A percentile compares a stretch with the other conserved stretches of the same genome.
Evolutionary conservation across 2,888 invertebrate genomes (phyloP).

Genomic region (Pollenia labialis): DNA sequence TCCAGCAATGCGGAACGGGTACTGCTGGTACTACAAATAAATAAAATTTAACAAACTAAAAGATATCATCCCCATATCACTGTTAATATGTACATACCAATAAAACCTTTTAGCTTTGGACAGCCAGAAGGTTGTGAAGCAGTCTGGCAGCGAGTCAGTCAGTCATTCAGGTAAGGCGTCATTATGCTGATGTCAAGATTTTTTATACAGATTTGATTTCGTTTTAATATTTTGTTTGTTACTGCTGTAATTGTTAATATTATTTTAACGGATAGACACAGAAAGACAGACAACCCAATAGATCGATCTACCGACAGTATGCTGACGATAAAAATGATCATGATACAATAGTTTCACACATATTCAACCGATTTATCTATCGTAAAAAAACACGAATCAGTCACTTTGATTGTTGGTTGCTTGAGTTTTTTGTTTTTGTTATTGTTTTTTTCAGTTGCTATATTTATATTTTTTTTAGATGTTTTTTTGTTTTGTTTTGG

Average conservation of each 20-base stretch:
- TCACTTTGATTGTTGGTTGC: conserved; percentile 57
- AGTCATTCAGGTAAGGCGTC: conserved; percentile 65
- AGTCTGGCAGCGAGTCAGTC: conserved; percentile 34
- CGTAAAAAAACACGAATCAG: conserved; percentile 45
- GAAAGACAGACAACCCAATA: conserved; percentile 36
- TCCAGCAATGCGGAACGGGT: too few relatives aligned
- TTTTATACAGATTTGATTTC: conserved; percentile 62
- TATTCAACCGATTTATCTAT: conserved; percentile 54
- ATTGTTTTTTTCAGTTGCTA: conserved; percentile 48
- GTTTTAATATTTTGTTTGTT: conserved; percentile 46
- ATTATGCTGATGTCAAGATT: conserved; percentile 68
- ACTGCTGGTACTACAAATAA: not conserved
- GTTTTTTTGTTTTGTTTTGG: conserved; percentile 67
- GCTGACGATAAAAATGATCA: conserved; percentile 28
- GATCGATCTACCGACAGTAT: conserved; percentile 51
- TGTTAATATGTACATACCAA: conserved; percentile 3
- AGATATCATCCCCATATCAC: conserved; percentile 27
- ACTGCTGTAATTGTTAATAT: conserved; percentile 44
- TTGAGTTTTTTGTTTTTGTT: conserved; percentile 50
- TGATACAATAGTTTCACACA: conserved; percentile 64
- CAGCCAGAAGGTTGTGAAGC: conserved; percentile 45
- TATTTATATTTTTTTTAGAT: conserved; percentile 44
- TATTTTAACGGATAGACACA: conserved; percentile 44
- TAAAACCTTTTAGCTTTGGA: conserved; percentile 58
- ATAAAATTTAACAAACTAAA: not conserved